Conservation (phyloP, 1,140 invertebrate genomes). For the Alviniconcha marisindica region DNA sequence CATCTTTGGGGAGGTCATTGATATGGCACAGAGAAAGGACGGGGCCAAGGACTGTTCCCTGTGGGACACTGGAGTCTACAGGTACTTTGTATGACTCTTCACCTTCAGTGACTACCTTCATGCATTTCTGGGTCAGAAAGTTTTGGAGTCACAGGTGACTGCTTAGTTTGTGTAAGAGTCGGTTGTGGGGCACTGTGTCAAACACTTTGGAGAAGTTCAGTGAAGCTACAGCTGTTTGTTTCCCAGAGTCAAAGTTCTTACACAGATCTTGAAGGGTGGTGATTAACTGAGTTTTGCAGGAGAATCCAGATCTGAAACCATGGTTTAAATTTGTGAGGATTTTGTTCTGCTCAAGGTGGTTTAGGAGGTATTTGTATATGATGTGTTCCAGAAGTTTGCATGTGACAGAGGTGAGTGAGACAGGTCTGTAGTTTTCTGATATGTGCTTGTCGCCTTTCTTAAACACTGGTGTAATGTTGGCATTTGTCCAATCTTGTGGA, state of each 20-base stretch:
- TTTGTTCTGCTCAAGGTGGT: slow-evolving; percentile 24
- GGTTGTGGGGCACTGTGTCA: slow-evolving; percentile 43
- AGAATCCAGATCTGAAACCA: slow-evolving; percentile 34
- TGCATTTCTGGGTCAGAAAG: slow-evolving; percentile 32
- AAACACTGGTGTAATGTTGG: neutral
- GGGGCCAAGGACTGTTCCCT: slow-evolving; percentile 38
- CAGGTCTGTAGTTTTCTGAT: slow-evolving; percentile 45
- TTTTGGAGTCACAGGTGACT: slow-evolving; percentile 38
- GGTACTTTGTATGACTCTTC: slow-evolving; percentile 15
- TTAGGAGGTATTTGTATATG: slow-evolving; percentile 28
- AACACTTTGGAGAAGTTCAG: slow-evolving; percentile 35
- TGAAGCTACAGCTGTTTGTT: slow-evolving; percentile 35
- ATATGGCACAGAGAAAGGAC: slow-evolving; percentile 38
- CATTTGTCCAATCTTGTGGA: slow-evolving; percentile 42
- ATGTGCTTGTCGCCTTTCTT: slow-evolving; percentile 36
- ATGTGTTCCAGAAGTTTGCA: slow-evolving; percentile 47
- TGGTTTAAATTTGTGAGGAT: slow-evolving; percentile 31
- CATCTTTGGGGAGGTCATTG: neutral
- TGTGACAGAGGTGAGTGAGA: slow-evolving; percentile 40
- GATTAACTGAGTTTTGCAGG: slow-evolving; percentile 47
- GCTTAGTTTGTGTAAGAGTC: slow-evolving; percentile 34
- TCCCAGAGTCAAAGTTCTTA: slow-evolving; percentile 11
- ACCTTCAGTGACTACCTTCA: slow-evolving; percentile 40
- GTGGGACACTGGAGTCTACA: slow-evolving; percentile 35
- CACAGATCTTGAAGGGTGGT: neutral